Base-by-base conservation (phyloP, 92 coral and sea anemone genomes). In the Epizoanthus scotinus region DNA sequence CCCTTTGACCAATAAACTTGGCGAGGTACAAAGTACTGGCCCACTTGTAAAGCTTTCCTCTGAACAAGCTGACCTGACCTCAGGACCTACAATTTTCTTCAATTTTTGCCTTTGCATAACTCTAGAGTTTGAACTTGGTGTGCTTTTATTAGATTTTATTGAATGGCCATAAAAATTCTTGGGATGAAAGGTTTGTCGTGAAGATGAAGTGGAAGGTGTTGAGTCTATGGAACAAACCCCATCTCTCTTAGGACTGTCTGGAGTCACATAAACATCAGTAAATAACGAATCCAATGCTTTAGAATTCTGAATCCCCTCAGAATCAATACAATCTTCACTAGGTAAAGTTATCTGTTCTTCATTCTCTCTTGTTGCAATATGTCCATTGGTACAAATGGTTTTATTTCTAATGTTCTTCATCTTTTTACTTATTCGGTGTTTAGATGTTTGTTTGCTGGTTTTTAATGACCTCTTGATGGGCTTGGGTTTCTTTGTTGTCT, bases 21-120 rank as follows among this genome's bases (percentile, higher is more conserved):
- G 17, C 3, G 67, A 36, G 29, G 19, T 31, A 1, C 40, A 58
- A 12, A 58, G 44, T n/a, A 22, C 54, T 58, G 82, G 82, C 29
- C 96, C 96, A 89, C 96, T 91, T 55, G 64, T 70, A 8, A 89
- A 69, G 78, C 93, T 91, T 24, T 78, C 83, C 75, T 86, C 93
- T 52, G 96, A 89, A 57, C 83, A 78, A 47, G 73, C 50, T 24
- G 96, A 91, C 61, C 82, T 89, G 50, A 47, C 65, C 18, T 89
- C 92, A 14, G 52, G 5, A 0, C 21, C 34, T 12, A 24, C 12
- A 44, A 20, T 8, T 49, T 18, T 52, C 53, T 28, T 71, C 10
- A 21, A 50, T 24, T 47, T 22, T 19, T 26, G 8, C 24, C 47
- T 71, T 52, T 71, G 56, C 55, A 28, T 53, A 26, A 50, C 25